Base-by-base conservation (phyloP, 2,797 vertebrate species). In the Erpetoichthys calabaricus region DNA sequence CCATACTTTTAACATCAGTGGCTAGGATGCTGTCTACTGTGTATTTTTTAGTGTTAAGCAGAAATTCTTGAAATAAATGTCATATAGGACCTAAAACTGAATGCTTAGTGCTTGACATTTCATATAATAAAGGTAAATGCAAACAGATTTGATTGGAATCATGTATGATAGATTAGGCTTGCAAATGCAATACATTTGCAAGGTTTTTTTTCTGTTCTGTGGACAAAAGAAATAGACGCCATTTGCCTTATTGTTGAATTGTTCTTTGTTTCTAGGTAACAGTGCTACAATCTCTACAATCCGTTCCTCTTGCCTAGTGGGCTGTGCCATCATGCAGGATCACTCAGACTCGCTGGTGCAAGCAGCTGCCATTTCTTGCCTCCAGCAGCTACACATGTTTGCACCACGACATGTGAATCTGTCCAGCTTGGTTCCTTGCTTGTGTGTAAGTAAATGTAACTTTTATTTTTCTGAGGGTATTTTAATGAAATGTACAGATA, bases 351-450 rank as follows among this genome's bases (percentile, higher is more conserved):
- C 96, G 0, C 87, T 99, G 1, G 96, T 98, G 56, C 96, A 98
- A 74, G 95, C 96, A 42, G 94, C 95, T 25, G 96, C 96, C 64
- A 98, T 98, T 74, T 98, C 95, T 43, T 99, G 96, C 71, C 85
- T 98, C 68, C 96, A 99, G 77, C 96, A 99, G 70, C 88, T 99
- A 62, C 96, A 99, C 69, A 98, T 99, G 96, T 99, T 99, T 58
- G 96, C 96, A 44, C 96, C 95, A 3, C 86, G 94, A 0, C 96
- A 98, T 0, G 96, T 99, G 75, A 99, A 98, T 78, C 77, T 99
- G 1, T 96, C 96, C 68, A 94, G 96, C 74, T 85, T 99, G 60
- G 96, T 99, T 76, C 96, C 93, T 53, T 94, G 91, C 65, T 92
- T 99, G 63, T 99, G 96, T 67, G 95, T 99, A 85, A 91, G 92